phyloP scores from a whole-genome alignment of 2,888 invertebrate species.

The Diaphora mendica region DNA sequence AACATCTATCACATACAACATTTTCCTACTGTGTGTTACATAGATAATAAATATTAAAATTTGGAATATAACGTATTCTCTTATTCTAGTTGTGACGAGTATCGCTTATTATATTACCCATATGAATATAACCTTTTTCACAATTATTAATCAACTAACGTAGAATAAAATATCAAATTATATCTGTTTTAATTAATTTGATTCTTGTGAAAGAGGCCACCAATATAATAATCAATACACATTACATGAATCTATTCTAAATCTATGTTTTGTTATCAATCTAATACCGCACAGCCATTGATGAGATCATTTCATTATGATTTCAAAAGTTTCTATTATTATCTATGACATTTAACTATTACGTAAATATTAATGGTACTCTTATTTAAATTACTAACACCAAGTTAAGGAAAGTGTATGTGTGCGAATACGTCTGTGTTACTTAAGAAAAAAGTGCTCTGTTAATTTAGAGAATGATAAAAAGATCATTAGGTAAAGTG shows the following conservation, averaged over 20 bases:
- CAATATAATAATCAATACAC: constrained; percentile 8
- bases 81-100: not conserved
- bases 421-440: not conserved
- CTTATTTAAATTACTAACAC: not conserved
- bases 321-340: not conserved
- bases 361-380: not conserved
- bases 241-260: constrained; percentile 10
- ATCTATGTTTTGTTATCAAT: constrained; percentile 22
- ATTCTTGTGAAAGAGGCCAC: not conserved
- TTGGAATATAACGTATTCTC: constrained; percentile 3
- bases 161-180: not conserved
- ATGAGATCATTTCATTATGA: constrained; percentile 6
- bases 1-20: not conserved
- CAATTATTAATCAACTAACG: not conserved
- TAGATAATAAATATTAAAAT: not conserved
- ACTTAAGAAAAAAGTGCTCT: not conserved
- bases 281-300: constrained; percentile 22
- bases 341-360: not conserved
- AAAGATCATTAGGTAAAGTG: too few relatives aligned
- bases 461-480: too few relatives aligned
- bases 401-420: not conserved
- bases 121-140: not conserved
- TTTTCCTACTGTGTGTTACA: too few relatives aligned
- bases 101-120: constrained; percentile 8
- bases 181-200: not conserved